These are phyloP conservation scores for Mareca strepera DNA, from an alignment of 2,797 vertebrate genomes.

Conservation along the genomic window DNA sequence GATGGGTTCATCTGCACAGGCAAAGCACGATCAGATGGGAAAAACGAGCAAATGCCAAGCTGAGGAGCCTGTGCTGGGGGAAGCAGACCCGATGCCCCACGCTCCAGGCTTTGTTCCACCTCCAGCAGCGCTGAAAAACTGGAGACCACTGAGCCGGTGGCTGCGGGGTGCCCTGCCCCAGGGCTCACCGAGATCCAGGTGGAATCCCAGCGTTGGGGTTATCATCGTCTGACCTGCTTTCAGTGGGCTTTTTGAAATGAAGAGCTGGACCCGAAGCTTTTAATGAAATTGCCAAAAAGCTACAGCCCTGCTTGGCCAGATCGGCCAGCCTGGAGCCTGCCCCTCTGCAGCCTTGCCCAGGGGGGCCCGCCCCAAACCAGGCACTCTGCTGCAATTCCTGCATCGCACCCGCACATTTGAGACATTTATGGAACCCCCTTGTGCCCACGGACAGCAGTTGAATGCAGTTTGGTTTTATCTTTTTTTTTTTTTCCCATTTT, in stretches of 20 bases:
- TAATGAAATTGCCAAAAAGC: neutral
- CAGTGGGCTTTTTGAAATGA: neutral
- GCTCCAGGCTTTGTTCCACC: neutral
- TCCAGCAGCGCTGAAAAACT: neutral
- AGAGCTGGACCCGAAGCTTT: neutral
- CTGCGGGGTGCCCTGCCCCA: neutral
- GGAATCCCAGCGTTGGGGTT: neutral
- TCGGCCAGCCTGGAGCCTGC: neutral
- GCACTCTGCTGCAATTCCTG: neutral
- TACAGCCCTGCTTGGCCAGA: neutral
- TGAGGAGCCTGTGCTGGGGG: rapidly evolving
- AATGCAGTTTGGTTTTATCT: neutral
- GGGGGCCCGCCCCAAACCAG: too few species aligned
- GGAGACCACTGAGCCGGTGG: neutral
- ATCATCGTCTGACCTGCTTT: neutral
- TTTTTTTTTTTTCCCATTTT: neutral
- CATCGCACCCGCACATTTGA: neutral
- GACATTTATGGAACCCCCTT: too few species aligned
- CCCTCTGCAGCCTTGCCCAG: neutral
- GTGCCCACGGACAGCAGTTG: neutral
- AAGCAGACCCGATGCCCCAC: too few species aligned
- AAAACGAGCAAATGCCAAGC: neutral
- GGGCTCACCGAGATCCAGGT: neutral
- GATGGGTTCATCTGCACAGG: neutral
- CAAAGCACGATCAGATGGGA: neutral